Evolutionary conservation across 2,797 vertebrate species (phyloP).

Genomic region (Spinus pinus): DNA sequence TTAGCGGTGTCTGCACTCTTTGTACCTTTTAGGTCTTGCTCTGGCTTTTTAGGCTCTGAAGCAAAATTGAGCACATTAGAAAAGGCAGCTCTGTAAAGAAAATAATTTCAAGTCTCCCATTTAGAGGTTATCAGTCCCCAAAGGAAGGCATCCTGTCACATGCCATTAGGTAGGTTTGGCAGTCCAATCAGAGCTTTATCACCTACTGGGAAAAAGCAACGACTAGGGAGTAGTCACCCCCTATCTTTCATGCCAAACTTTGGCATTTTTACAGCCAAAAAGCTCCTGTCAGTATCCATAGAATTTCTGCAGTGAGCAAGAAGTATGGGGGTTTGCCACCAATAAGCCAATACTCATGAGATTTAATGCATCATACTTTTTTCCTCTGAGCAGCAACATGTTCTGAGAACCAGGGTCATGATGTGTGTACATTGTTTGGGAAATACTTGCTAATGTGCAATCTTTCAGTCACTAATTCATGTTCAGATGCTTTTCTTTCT

Average conservation of each 20-base stretch:
- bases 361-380: neutral
- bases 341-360: neutral
- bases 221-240: neutral
- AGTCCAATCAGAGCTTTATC: neutral
- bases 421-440: neutral
- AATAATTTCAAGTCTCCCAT: neutral
- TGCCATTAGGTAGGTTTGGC: neutral
- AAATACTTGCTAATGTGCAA: neutral
- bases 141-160: neutral
- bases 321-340: neutral
- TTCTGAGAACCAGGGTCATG: neutral
- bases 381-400: neutral
- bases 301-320: neutral
- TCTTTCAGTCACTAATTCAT: neutral
- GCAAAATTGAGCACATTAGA: neutral
- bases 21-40: neutral
- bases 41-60: slow-evolving; percentile 46
- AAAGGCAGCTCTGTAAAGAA: neutral
- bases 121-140: neutral
- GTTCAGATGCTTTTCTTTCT: neutral
- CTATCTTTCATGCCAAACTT: neutral
- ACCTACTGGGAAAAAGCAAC: neutral
- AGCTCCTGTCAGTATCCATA: neutral
- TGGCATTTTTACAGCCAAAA: neutral
- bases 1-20: neutral